These are phyloP conservation scores for Hirtodrosophila trivittata DNA, from an alignment of 2,888 invertebrate species.

Conservation along the genomic window DNA sequence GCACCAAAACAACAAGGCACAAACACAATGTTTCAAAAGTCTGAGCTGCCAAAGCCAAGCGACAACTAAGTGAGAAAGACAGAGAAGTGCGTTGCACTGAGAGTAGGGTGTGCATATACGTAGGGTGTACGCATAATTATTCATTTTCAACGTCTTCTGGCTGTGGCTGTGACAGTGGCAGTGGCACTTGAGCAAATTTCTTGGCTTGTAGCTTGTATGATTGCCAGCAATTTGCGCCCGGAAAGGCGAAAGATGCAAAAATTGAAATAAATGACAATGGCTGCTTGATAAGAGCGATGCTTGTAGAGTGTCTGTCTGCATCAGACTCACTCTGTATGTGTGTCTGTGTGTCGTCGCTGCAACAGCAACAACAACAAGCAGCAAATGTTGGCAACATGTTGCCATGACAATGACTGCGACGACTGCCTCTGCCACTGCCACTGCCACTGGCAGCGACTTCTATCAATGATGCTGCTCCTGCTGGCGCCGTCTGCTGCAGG, in stretches of 20 bases:
- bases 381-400: constrained; percentile 68
- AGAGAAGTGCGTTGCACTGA: neutral
- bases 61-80: neutral
- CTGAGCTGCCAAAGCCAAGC: constrained; percentile 11
- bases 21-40: constrained; percentile 33
- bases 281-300: constrained; percentile 41
- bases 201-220: constrained; percentile 34
- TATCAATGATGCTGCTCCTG: constrained; percentile 29
- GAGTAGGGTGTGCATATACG: neutral
- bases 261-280: constrained; percentile 76
- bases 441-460: constrained; percentile 4
- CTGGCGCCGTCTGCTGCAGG: constrained; percentile 59
- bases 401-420: constrained; percentile 76
- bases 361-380: no score
- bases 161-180: constrained; percentile 56
- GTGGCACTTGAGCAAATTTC: constrained; percentile 63
- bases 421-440: no score
- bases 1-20: constrained; percentile 24
- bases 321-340: constrained; percentile 21
- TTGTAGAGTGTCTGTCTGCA: neutral
- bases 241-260: constrained; percentile 65
- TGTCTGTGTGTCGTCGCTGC: constrained; percentile 36
- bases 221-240: constrained; percentile 65
- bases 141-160: constrained; percentile 56
- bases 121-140: constrained; percentile 59